Evolutionary conservation across 1,140 invertebrate species (phyloP), one percentile per base, ranked within the genome.

Genomic region (Eubasilissa regina): DNA sequence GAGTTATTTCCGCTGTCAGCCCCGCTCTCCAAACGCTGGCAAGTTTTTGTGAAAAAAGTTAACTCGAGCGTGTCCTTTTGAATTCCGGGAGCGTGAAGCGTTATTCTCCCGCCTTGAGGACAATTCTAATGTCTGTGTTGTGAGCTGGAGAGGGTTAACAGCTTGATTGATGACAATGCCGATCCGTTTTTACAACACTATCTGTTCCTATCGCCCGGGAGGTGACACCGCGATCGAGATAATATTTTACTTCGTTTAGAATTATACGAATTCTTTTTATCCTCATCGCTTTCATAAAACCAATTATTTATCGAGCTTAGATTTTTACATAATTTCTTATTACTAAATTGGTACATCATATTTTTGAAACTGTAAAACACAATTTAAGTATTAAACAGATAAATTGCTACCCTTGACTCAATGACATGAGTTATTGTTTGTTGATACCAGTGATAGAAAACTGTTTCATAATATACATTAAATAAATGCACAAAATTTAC

Each of bases 131-230:
- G 75, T 77, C 81, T 79, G 58, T 79, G 81, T 82, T 79, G 81
- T 79, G 74, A 47, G 47, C 73, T 62, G 53, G 73, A 55, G 77
- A 64, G 77, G 79, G 68, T 70, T 80, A 60, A 68, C 64, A 75
- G 56, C 76, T 77, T 82, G 81, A 82, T 82, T 82, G 81, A 82
- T 82, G 81, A 82, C 68, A 47, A 77, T 77, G 48, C 75, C 78
- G 51, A 62, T 73, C 80, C 64, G 76, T 44, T 13, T 72, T 66
- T 72, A 48, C 17, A 51, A 19, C 68, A 51, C 68, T 72, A 72
- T 72, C 17, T 64, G 60, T 64, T 12, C 60, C 15, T 68, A 68
- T 47, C 64, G 64, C 43, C 13, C 60, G 19, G 35, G 60, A 64
- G 60, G 35, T 64, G 60, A 35, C 35, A 13, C 60, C 19, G 35